These are phyloP conservation scores for Pseudotriccus pelzelni DNA, from an alignment of 2,797 vertebrate species.

Conservation along the genomic window DNA sequence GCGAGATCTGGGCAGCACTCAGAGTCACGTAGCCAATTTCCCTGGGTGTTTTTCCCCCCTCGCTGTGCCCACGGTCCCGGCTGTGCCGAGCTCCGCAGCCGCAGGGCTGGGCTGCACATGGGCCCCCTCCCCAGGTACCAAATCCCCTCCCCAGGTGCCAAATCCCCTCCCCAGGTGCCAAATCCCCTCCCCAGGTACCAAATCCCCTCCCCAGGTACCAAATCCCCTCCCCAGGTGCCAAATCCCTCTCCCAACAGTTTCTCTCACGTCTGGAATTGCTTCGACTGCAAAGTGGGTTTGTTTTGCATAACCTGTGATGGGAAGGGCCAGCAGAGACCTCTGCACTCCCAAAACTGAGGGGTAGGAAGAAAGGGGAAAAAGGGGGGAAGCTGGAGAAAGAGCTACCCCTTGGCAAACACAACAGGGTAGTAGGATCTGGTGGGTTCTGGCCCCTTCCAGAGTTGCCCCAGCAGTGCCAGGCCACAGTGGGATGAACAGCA, in stretches of 20 bases:
- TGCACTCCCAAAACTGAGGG: not conserved
- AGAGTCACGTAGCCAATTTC: not conserved
- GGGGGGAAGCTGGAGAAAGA: not conserved
- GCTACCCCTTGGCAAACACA: not conserved
- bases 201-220: not conserved
- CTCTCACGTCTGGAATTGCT: not conserved
- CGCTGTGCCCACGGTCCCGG: not conserved
- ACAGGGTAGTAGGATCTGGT: accelerated
- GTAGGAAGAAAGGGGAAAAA: not conserved
- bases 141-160: not conserved
- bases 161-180: not conserved
- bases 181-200: not conserved
- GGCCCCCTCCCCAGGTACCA: not conserved
- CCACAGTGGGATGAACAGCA: not conserved
- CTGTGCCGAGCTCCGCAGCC: not conserved
- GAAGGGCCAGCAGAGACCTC: not conserved
- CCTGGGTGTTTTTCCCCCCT: not conserved
- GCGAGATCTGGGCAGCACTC: not conserved
- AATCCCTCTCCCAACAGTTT: not conserved
- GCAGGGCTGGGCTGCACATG: not conserved
- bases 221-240: not conserved
- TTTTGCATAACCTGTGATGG: not conserved
- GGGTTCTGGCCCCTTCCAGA: accelerated
- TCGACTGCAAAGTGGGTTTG: not conserved
- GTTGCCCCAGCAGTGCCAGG: not conserved